Conservation (phyloP, 2,888 invertebrate species). For the Asteroscopus sphinx region DNA sequence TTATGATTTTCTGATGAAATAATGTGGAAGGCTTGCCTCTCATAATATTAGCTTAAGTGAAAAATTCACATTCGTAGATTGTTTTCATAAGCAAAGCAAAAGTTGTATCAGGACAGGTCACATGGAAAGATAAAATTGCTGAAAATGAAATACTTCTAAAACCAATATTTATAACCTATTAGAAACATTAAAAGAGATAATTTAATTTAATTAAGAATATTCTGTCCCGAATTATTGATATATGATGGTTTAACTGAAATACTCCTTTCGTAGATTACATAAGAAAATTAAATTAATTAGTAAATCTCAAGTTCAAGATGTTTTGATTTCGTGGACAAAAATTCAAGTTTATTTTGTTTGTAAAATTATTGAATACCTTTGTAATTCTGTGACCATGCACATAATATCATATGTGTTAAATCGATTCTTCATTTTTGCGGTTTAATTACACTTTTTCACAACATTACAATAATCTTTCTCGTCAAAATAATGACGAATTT, state of each 20-base stretch:
- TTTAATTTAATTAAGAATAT: too few relatives aligned
- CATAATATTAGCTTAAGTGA: too few relatives aligned
- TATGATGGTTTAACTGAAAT: too few relatives aligned
- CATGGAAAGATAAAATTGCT: not conserved
- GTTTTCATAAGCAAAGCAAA: not conserved
- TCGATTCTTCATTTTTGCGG: conserved; percentile 95
- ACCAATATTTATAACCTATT: conserved; percentile 1
- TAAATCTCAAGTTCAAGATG: not conserved
- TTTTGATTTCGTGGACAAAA: conserved; percentile 21
- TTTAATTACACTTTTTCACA: conserved; percentile 33
- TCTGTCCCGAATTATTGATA: too few relatives aligned
- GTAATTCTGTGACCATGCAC: conserved; percentile 96
- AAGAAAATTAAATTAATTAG: conserved; percentile 26
- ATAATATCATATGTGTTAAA: conserved; percentile 98
- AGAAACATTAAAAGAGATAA: not conserved
- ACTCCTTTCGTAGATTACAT: not conserved
- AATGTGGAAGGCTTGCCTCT: too few relatives aligned
- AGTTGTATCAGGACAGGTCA: not conserved
- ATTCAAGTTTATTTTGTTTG: not conserved
- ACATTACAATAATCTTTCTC: conserved; percentile 21
- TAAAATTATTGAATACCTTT: conserved; percentile 88
- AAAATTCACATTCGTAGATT: not conserved
- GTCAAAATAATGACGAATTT: conserved; percentile 2
- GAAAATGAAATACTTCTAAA: too few relatives aligned
- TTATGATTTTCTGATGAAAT: too few relatives aligned